phyloP scores from a whole-genome alignment of 2,113 vertebrate species.

The Cephalopholis sonnerati region DNA sequence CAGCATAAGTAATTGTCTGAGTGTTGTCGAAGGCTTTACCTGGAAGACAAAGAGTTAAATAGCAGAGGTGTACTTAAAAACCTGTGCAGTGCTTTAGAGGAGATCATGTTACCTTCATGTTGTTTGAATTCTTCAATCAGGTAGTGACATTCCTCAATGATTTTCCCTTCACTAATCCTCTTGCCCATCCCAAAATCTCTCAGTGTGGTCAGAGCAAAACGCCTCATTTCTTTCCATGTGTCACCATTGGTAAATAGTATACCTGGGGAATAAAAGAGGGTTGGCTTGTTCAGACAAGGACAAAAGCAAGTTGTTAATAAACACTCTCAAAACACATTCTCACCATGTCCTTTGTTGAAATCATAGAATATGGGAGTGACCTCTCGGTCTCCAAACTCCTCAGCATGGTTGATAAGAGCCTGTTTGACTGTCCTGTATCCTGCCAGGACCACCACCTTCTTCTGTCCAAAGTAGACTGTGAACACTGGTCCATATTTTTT shows the following conservation, averaged over 20 bases:
- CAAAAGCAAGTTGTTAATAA: too few species aligned
- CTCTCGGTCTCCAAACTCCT: constrained; percentile 77
- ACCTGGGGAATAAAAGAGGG: not conserved
- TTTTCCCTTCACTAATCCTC: constrained; percentile 58
- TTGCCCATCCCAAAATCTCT: constrained; percentile 74
- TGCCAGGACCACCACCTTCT: constrained; percentile 84
- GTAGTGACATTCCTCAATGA: constrained; percentile 48
- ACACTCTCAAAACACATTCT: not conserved
- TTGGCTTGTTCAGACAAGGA: not conserved
- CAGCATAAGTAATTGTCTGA: constrained; percentile 53
- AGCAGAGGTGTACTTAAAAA: not conserved
- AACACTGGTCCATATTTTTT: constrained; percentile 87
- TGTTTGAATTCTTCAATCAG: constrained; percentile 48
- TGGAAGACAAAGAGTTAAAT: constrained; percentile 3
- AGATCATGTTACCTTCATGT: constrained; percentile 10
- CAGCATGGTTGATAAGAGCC: constrained; percentile 74
- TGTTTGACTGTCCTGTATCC: constrained; percentile 86
- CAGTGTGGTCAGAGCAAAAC: constrained; percentile 61
- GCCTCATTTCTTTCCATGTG: constrained; percentile 69
- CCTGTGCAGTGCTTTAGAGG: not conserved
- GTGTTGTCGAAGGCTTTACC: constrained; percentile 72
- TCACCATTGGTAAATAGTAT: constrained; percentile 55
- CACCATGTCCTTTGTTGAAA: constrained; percentile 64
- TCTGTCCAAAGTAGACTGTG: constrained; percentile 85
- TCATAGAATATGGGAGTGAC: constrained; percentile 54